Base-by-base conservation (phyloP, 1,140 invertebrate genomes). In the Drosophila sturtevanti region DNA sequence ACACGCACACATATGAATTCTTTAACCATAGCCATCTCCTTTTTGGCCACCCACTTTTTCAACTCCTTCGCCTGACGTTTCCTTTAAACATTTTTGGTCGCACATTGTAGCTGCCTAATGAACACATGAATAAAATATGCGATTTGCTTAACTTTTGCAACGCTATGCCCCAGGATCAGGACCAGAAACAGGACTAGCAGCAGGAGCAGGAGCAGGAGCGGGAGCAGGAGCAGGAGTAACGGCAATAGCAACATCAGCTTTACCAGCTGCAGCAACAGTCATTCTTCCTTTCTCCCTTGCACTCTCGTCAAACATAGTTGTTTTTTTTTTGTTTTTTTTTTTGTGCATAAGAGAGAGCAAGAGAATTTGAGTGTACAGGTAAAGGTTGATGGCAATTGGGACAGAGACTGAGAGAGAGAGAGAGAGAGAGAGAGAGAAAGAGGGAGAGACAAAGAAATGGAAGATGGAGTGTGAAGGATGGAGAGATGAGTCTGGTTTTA, bases 111-210 rank as follows among this genome's bases (percentile, higher is more conserved):
- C 84, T 78, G 80, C 85, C 84, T 89, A 89, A 89, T 89, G 84
- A 89, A 89, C 84, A 89, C 84, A 89, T 89, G 84, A 89, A 89
- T 89, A 89, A 89, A 89, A 89, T 89, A 89, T 89, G 84, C 84
- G 84, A 89, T 89, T 89, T 89, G 84, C 84, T 89, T 89, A 89
- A 89, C 84, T 86, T 77, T 84, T 89, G 79, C 84, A 77, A 48
- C 84, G 79, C 81, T 85, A 84, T 54, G 79, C 52, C 55, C 70
- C 51, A 38, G 48, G 54, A 60, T 56, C 51, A 69, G 72, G 63
- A 75, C 51, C 18, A 34, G 21, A 27, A 62, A 21, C 12, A 44
- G 38, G 22, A 55, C 63, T 51, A 59, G 56, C 59, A 61, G 58
- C 52, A 68, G 71, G 31, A 51, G 38, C 71, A 54, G 58, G 52